Evolutionary conservation across 2,113 vertebrate genomes (phyloP), one percentile per base, ranked within the genome.

Genomic region (Tragulus kanchil): DNA sequence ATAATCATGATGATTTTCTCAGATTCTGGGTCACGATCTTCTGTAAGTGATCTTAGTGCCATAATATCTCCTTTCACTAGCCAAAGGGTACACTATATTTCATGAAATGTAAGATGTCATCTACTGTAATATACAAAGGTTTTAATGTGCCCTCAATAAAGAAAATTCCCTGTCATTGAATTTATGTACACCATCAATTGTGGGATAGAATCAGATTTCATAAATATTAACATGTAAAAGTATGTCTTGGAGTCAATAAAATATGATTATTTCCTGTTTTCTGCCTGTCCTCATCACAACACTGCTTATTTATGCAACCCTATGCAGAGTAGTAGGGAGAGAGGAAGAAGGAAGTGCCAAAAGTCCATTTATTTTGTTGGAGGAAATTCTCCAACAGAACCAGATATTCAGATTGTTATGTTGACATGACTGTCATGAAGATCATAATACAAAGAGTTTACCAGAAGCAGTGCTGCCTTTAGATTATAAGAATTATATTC

Each of bases 141-240:
- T 82, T 95, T 64, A 92, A 79, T 58, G 21, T 84, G 19, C 14
- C 56, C 17, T 52, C 65, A 23, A 88, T n/a, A 83, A 88, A 94
- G 31, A 94, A 90, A 85, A 93, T 75, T 8, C 19, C 4, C 31
- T 85, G 19, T 21, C 31, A 92, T 81, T 59, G 90, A 95, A 84
- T 88, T 93, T 87, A 69, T 48, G 0, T 13, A 83, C 4, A 54
- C 3, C 21, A 65, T 78, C 23, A 77, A 59, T 92, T 83, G 25
- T 62, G 42, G 62, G 3, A 73, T 58, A 52, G 3, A 77, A 48
- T 71, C 52, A 93, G 64, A 79, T 90, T 92, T 56, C 5, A 73
- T 88, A 79, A 94, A 88, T 81, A 79, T 85, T 84, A 90, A 25
- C 4, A 54, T 88, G 56, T 85, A 93, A 95, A 96, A 65, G 36